phyloP scores from a whole-genome alignment of 2,888 invertebrate genomes.

The Andrena chrysosceles region DNA sequence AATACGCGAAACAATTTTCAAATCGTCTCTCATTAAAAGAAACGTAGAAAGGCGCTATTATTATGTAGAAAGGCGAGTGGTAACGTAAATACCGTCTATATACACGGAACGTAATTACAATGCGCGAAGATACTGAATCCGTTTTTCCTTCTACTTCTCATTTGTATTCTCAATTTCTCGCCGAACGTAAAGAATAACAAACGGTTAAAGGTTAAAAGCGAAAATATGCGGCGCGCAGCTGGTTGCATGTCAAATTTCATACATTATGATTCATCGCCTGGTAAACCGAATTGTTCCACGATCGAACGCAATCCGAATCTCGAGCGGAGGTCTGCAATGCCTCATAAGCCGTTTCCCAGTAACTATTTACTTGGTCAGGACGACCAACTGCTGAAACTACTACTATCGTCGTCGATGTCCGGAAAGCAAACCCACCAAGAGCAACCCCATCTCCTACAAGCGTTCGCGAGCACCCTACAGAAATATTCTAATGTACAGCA shows the following conservation, averaged over 20 bases:
- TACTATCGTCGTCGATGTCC: slow-evolving; percentile 18
- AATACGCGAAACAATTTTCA: too few species aligned
- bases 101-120: background rate
- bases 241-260: background rate
- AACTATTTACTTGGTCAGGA: slow-evolving; percentile 13
- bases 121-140: background rate
- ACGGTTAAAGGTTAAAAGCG: slow-evolving; percentile 14
- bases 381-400: slow-evolving; percentile 1
- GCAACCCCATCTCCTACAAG: slow-evolving; percentile 35
- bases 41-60: too few species aligned
- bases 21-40: too few species aligned
- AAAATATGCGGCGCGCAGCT: background rate
- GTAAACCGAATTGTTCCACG: background rate
- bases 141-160: background rate
- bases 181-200: background rate
- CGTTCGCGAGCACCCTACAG: slow-evolving; percentile 25
- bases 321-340: background rate
- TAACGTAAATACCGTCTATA: too few species aligned
- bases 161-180: background rate
- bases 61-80: too few species aligned
- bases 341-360: background rate
- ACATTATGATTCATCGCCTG: background rate
- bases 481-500: slow-evolving; percentile 44
- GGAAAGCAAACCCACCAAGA: slow-evolving; percentile 23
- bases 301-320: background rate